Percentiles rank a stretch among this genome's conserved stretches.
Evolutionary conservation across 2,888 invertebrate species (phyloP).

Genomic region (Mycalesis mineus): DNA sequence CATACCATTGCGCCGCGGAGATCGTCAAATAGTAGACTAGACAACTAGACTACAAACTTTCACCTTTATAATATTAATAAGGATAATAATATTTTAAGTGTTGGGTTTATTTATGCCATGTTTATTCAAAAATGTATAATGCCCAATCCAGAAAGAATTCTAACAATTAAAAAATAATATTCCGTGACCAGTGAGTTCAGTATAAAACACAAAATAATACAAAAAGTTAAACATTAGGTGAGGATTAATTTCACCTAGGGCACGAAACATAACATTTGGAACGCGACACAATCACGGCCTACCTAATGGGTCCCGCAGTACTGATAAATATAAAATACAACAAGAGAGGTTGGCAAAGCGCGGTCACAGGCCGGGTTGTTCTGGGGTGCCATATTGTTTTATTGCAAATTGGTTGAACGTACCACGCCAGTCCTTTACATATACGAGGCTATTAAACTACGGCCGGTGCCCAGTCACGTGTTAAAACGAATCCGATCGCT

Average conservation of each 20-base stretch:
- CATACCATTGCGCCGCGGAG: no score
- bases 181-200: background rate
- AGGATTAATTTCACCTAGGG: background rate
- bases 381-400: constrained; percentile 72
- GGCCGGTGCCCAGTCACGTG: constrained; percentile 72
- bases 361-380: constrained; percentile 52
- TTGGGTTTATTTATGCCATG: no score
- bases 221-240: background rate
- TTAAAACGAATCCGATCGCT: constrained; percentile 73
- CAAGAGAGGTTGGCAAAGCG: constrained; percentile 31
- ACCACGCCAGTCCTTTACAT: constrained; percentile 76
- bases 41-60: no score
- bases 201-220: background rate
- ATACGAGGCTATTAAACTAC: constrained; percentile 75
- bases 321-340: constrained; percentile 45
- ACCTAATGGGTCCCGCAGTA: constrained; percentile 51
- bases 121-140: no score
- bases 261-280: constrained; percentile 30
- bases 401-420: constrained; percentile 78
- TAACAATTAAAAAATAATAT: background rate
- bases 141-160: no score
- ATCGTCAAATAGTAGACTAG: no score
- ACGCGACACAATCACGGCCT: constrained; percentile 53
- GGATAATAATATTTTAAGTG: no score
- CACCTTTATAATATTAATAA: no score